These are phyloP conservation scores for Metopolophium dirhodum DNA, from an alignment of 1,140 invertebrate genomes.

Conservation along the genomic window DNA sequence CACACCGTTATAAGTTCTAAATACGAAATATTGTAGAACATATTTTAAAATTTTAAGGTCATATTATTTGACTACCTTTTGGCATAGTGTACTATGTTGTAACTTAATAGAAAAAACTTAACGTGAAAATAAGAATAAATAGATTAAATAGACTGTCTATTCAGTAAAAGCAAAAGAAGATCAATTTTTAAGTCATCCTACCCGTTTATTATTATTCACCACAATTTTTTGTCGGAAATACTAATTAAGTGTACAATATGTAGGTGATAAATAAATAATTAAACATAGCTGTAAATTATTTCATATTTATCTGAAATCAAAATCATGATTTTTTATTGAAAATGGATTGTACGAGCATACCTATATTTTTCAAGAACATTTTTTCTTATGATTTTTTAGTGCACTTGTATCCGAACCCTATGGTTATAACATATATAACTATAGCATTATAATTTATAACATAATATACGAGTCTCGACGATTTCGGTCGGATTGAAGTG, in stretches of 20 bases:
- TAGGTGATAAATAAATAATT: background rate
- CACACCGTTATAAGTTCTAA: background rate
- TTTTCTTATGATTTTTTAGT: background rate
- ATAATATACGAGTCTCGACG: background rate
- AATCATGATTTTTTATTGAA: background rate
- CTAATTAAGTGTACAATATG: background rate
- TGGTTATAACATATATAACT: no score
- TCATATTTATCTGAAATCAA: background rate
- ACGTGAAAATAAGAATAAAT: background rate
- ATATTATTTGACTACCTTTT: background rate
- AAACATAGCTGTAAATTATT: background rate
- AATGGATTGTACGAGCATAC: background rate
- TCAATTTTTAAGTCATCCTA: background rate
- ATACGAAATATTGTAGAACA: background rate
- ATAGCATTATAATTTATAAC: no score
- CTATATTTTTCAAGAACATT: background rate
- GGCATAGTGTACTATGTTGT: background rate
- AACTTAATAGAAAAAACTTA: background rate
- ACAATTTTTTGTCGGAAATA: background rate
- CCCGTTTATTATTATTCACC: background rate
- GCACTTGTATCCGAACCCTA: no score
- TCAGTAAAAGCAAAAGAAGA: background rate
- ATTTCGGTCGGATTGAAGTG: conserved; percentile 21
- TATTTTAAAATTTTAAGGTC: background rate
- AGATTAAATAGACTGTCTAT: no score